Evolutionary conservation across 1,140 invertebrate species (phyloP).

Genomic region (Heliconius congener): DNA sequence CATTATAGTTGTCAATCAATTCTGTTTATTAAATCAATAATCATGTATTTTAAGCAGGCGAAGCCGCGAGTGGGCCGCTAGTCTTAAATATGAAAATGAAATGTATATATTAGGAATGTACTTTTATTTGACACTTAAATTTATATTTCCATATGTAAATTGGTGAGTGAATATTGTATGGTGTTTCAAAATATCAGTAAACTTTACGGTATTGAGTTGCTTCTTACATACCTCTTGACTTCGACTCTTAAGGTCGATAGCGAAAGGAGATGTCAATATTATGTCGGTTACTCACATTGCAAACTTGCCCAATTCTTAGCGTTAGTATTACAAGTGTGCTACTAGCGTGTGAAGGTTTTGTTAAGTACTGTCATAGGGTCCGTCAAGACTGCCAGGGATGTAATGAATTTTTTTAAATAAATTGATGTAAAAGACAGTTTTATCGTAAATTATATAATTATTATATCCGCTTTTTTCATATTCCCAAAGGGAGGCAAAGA

Average conservation of each 20-base stretch:
- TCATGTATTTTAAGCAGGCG: too few species aligned
- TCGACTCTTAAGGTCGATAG: constrained; percentile 22
- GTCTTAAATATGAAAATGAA: background rate
- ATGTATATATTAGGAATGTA: background rate
- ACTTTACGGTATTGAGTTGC: constrained; percentile 18
- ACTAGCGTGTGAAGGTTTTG: background rate
- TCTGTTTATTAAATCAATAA: too few species aligned
- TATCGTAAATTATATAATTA: background rate
- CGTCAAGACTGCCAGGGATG: background rate
- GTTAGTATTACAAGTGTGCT: background rate
- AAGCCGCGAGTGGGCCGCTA: too few species aligned
- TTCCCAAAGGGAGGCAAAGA: too few species aligned
- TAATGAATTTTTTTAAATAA: background rate
- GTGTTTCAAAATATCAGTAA: constrained; percentile 6
- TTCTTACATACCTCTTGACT: constrained; percentile 22
- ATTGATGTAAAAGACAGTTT: background rate
- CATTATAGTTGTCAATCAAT: too few species aligned
- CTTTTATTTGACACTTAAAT: background rate
- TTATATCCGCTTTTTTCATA: background rate
- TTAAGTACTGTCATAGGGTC: background rate
- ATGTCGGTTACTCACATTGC: constrained; percentile 15
- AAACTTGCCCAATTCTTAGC: background rate
- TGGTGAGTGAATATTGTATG: background rate
- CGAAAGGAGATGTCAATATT: constrained; percentile 29
- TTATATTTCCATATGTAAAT: background rate